Percentiles rank a stretch among this genome's conserved stretches.
Conservation (phyloP, 2,113 vertebrate genomes). For the Leptodactylus fuscus region DNA sequence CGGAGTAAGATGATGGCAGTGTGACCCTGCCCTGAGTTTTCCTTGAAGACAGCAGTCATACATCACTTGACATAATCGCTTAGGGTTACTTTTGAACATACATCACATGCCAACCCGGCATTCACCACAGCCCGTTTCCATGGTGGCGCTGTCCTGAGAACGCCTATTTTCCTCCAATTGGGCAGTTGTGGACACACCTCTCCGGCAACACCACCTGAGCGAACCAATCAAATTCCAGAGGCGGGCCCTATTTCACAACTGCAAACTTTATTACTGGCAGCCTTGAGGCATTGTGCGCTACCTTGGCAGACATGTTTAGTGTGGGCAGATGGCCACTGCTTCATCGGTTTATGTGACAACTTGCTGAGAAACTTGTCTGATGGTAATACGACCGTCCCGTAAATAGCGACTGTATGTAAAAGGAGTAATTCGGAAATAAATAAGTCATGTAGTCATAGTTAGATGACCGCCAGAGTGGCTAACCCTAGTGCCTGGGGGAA, state of each 20-base stretch:
- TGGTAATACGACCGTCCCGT: background rate
- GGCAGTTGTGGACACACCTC: background rate
- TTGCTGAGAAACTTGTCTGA: no score
- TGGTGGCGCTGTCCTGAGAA: background rate
- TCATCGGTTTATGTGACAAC: no score
- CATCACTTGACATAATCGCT: no score
- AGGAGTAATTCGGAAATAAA: background rate
- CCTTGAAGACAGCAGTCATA: no score
- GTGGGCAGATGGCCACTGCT: background rate
- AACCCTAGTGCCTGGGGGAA: no score
- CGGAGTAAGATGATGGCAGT: no score
- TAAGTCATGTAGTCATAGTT: background rate
- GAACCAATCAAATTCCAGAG: background rate
- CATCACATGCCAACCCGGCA: background rate
- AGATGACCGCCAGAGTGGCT: no score
- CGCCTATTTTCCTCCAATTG: background rate
- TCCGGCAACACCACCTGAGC: conserved; percentile 24
- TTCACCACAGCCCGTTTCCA: background rate
- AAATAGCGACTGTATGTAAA: background rate
- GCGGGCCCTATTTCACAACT: background rate
- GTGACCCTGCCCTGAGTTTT: no score
- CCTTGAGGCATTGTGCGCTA: background rate
- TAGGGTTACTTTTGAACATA: no score
- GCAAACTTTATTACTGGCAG: background rate
- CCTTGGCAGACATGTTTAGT: background rate